Conservation (phyloP, 2,888 invertebrate genomes). For the Sesamia inferens region DNA sequence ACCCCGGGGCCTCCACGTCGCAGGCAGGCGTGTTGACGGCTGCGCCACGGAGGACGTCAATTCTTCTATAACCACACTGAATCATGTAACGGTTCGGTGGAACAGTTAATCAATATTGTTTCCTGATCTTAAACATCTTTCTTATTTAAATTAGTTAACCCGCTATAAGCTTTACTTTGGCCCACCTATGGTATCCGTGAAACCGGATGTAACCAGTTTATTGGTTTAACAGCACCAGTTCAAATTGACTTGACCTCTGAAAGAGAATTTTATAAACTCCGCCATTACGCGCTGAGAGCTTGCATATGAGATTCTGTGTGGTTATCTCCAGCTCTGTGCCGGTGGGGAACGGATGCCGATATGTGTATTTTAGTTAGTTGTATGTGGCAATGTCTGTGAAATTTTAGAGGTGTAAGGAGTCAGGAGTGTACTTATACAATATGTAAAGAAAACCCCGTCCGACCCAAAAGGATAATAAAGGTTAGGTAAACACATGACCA, state of each 20-base stretch:
- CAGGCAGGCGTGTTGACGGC: too few species aligned
- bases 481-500: too few species aligned
- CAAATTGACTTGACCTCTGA: slow-evolving; percentile 72
- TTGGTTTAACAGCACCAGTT: slow-evolving; percentile 71
- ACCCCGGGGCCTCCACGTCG: too few species aligned
- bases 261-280: slow-evolving; percentile 73
- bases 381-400: background rate
- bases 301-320: slow-evolving; percentile 32
- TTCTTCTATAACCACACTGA: too few species aligned
- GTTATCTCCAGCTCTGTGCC: background rate
- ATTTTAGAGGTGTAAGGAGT: background rate
- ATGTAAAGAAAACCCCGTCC: too few species aligned
- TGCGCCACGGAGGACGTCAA: too few species aligned
- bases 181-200: slow-evolving; percentile 45
- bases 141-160: background rate
- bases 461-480: too few species aligned
- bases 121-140: too few species aligned
- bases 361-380: background rate
- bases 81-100: too few species aligned
- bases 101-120: too few species aligned
- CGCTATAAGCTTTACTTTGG: slow-evolving; percentile 8
- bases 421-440: too few species aligned
- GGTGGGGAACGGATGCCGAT: background rate
- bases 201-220: slow-evolving; percentile 73
- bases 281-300: slow-evolving; percentile 46